Conservation (phyloP, 1,140 invertebrate genomes). For the Drosophila leontia region DNA sequence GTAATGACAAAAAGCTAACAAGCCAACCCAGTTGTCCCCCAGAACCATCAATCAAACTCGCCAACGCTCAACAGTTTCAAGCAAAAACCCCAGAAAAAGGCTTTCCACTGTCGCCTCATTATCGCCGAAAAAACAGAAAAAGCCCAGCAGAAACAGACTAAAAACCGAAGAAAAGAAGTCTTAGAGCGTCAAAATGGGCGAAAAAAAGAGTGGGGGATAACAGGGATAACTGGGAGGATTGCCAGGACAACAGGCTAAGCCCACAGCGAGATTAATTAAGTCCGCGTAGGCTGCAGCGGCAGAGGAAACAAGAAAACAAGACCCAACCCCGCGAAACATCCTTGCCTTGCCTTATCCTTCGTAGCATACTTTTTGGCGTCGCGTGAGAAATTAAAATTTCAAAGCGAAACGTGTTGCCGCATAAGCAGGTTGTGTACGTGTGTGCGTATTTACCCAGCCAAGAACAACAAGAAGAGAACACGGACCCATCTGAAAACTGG, state of each 20-base stretch:
- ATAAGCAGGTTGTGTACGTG: conserved; percentile 40
- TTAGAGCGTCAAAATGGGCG: conserved; percentile 42
- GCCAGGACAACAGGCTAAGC: conserved; percentile 70
- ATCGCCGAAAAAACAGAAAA: conserved; percentile 40
- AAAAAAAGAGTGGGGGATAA: conserved; percentile 11
- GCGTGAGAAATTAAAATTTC: conserved; percentile 82
- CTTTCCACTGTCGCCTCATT: conserved; percentile 38
- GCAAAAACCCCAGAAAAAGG: conserved; percentile 25
- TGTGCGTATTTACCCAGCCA: conserved; percentile 53
- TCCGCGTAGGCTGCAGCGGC: conserved; percentile 54
- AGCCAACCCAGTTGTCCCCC: conserved; percentile 2
- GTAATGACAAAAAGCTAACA: conserved; percentile 48
- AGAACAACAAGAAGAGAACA: conserved; percentile 47
- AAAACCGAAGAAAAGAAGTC: conserved; percentile 28
- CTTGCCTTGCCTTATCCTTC: conserved; percentile 41
- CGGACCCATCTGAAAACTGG: conserved; percentile 9
- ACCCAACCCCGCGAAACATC: conserved; percentile 14
- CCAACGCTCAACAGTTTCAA: conserved; percentile 42
- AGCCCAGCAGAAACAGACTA: conserved; percentile 16
- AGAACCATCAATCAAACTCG: conserved; percentile 45
- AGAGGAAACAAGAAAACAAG: conserved; percentile 21
- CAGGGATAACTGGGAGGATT: conserved; percentile 44
- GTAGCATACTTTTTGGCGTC: conserved; percentile 68
- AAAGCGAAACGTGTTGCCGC: conserved; percentile 66
- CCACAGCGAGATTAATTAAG: conserved; percentile 79